Percentiles rank a stretch among this genome's conserved stretches.
phyloP scores from a whole-genome alignment of 2,113 vertebrate genomes.

The Salminus brasiliensis region DNA sequence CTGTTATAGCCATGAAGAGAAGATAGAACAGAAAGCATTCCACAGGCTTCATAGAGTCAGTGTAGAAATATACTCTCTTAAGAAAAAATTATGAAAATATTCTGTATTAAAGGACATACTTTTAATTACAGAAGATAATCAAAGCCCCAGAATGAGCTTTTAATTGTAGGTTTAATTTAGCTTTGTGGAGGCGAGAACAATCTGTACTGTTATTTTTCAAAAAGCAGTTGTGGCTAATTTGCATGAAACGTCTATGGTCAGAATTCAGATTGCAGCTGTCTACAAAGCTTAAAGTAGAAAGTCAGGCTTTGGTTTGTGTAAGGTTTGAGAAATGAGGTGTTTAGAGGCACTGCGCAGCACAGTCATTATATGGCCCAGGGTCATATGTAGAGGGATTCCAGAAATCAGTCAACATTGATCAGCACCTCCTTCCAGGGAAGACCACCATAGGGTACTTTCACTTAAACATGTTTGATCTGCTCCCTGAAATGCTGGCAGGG shows the following conservation, averaged over 20 bases:
- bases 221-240: neutral
- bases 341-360: neutral
- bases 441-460: neutral
- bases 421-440: neutral
- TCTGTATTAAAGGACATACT: no score
- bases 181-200: neutral
- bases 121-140: no score
- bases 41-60: no score
- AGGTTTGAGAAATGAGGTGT: neutral
- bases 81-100: no score
- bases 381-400: neutral
- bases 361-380: neutral
- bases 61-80: no score
- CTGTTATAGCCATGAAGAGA: no score
- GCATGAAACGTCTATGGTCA: neutral
- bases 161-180: neutral
- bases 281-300: neutral
- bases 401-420: neutral
- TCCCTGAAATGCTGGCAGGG: slow-evolving; percentile 12
- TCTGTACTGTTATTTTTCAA: neutral
- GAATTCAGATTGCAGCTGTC: neutral
- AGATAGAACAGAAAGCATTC: no score
- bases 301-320: neutral
- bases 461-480: no score
- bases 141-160: neutral